Evolutionary conservation across 2,888 invertebrate genomes (phyloP).

Genomic region (Conops quadrifasciatus): DNA sequence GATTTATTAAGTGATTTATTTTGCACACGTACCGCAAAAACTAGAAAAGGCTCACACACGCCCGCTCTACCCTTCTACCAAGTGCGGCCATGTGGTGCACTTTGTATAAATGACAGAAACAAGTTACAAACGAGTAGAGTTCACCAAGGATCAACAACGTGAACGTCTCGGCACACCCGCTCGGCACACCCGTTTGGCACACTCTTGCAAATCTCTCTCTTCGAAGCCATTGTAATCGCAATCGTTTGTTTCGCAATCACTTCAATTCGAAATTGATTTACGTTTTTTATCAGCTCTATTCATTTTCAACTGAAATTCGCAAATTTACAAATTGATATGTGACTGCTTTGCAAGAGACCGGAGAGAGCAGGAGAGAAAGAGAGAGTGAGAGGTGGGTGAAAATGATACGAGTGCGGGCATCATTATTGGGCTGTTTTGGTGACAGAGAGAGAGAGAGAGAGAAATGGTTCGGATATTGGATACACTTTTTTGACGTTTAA

Average conservation of each 20-base stretch:
- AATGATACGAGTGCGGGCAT: no score
- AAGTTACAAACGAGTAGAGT: no score
- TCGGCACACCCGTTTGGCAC: no score
- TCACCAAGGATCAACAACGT: not conserved
- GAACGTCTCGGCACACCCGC: no score
- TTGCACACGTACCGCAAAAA: not conserved
- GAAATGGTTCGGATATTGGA: no score
- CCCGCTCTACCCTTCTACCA: not conserved
- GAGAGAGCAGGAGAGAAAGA: no score
- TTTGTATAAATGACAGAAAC: no score
- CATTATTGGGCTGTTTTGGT: not conserved
- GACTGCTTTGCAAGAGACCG: not conserved
- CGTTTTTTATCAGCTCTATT: slow-evolving; percentile 1
- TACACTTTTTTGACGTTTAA: not conserved
- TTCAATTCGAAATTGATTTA: slow-evolving; percentile 32
- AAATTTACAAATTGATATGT: slow-evolving; percentile 6
- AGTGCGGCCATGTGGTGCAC: not conserved
- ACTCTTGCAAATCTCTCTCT: no score
- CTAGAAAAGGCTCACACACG: not conserved
- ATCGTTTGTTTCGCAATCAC: slow-evolving; percentile 26
- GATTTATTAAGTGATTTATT: slow-evolving; percentile 53
- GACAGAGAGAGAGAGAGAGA: not conserved
- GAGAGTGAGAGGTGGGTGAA: no score
- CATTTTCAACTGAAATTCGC: not conserved
- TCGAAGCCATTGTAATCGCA: not conserved